phyloP scores from a whole-genome alignment of 2,797 vertebrate species.

The Acomys russatus region DNA sequence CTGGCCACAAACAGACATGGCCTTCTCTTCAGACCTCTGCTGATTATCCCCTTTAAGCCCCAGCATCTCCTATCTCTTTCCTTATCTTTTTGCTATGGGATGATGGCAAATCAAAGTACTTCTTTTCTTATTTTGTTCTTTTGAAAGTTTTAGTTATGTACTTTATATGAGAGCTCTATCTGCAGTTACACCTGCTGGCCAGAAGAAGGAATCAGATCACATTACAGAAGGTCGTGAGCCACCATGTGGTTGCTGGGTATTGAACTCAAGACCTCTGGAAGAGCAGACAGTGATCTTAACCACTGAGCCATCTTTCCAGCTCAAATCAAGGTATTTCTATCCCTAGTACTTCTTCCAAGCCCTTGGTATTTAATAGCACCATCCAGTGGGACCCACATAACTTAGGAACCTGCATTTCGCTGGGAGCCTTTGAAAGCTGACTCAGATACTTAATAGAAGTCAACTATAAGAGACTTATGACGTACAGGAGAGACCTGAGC shows the following conservation, averaged over 20 bases:
- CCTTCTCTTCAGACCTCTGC: neutral
- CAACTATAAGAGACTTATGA: neutral
- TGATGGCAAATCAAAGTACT: neutral
- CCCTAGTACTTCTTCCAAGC: neutral
- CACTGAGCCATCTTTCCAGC: too few species aligned
- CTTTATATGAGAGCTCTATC: too few species aligned
- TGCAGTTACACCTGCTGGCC: too few species aligned
- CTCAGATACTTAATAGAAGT: neutral
- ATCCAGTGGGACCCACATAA: neutral
- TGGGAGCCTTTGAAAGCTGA: neutral
- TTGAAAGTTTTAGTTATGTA: too few species aligned
- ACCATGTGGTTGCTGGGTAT: too few species aligned
- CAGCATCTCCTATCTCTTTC: accelerated
- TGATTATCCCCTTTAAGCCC: accelerated
- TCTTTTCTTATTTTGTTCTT: neutral
- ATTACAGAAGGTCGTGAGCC: too few species aligned
- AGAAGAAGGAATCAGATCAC: too few species aligned
- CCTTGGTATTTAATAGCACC: neutral
- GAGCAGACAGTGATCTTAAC: too few species aligned
- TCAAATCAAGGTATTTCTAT: neutral
- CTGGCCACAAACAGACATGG: neutral
- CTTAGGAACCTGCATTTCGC: neutral
- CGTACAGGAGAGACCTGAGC: neutral
- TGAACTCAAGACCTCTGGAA: too few species aligned
- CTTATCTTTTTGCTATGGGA: neutral